A percentile compares a stretch with the other conserved stretches of the same genome.
phyloP scores from a whole-genome alignment of 1,140 invertebrate species.

The Pogonomyrmex barbatus region DNA sequence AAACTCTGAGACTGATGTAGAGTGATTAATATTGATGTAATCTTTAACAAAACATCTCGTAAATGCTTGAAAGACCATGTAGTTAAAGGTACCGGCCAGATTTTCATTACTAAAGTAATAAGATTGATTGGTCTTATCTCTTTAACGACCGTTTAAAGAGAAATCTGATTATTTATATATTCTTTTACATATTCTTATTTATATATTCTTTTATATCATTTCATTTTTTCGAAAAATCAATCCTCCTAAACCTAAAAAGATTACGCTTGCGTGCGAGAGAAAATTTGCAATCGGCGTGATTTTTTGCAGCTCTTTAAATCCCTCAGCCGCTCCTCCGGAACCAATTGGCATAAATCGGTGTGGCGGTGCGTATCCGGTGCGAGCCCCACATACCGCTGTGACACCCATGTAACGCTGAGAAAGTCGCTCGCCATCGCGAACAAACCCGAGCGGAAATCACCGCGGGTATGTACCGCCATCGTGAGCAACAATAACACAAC shows the following conservation, averaged over 20 bases:
- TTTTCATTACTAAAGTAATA: not conserved
- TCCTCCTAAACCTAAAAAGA: not conserved
- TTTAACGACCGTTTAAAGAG: not conserved
- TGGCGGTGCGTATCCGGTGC: conserved; percentile 33
- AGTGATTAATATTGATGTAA: conserved; percentile 18
- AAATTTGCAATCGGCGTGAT: not conserved
- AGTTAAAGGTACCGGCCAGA: not conserved
- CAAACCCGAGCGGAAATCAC: conserved; percentile 46
- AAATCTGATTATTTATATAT: not conserved
- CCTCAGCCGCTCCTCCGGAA: not conserved
- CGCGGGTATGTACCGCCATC: conserved; percentile 42
- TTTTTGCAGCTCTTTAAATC: not conserved
- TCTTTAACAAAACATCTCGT: conserved; percentile 34
- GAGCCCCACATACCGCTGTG: not conserved
- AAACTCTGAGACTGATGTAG: conserved; percentile 5
- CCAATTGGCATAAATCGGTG: conserved; percentile 34
- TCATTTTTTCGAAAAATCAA: too few species aligned
- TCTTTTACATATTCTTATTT: too few species aligned
- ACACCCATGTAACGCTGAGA: conserved; percentile 39
- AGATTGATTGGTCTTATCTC: not conserved
- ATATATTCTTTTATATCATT: too few species aligned
- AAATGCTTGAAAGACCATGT: conserved; percentile 32
- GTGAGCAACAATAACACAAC: conserved; percentile 33
- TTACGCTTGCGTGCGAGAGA: not conserved
- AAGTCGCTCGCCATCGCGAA: conserved; percentile 39